Base-by-base conservation (phyloP, 1,140 invertebrate species). In the Bombus consobrinus region DNA sequence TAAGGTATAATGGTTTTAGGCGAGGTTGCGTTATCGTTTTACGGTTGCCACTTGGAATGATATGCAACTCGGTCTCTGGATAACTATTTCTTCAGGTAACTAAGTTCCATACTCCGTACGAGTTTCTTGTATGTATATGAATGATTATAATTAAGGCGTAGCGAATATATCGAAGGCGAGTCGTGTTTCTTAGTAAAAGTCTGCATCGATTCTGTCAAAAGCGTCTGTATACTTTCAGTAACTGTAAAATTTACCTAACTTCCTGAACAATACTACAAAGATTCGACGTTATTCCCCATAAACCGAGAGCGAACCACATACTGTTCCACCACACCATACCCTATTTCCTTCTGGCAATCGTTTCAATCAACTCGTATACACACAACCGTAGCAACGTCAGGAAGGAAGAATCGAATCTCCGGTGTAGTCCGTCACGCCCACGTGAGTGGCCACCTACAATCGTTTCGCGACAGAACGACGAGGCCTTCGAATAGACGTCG, bases 401-500 rank as follows among this genome's bases (percentile, higher is more conserved):
- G 59, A 28, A 37, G 18, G 69, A 28, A 28, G 68, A 39, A 39
- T 37, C 34, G 34, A 13, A 72, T 37, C 15, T 41, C 10, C 53
- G 34, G 47, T 43, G 28, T 47, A 72, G 66, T 18, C 41, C 68
- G 62, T 82, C 87, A 79, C 78, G 75, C 83, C 74, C 74, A 82
- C 79, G 62, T 41, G 83, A 57, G 3, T n/a, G 47, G 66, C 64
- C 75, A 78, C 78, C 76, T 82, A 82, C 81, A 53, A 72, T 15
- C 64, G 28, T 4, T 43, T 22, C n/a, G 74, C 62, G 79, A 71
- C 83, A 83, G n/a, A 66, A 80, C 68, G 62, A 59, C 74, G 37
- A 62, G 3, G 28, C 59, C 28, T 62, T 66, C 28, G 15, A 18
- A 66, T 13, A n/a, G 59, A 62, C 59, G 62, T 64, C 13, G 12